Evolutionary conservation across 2,797 vertebrate genomes (phyloP), one percentile per base, ranked within the genome.

Genomic region (Mico argentatus): DNA sequence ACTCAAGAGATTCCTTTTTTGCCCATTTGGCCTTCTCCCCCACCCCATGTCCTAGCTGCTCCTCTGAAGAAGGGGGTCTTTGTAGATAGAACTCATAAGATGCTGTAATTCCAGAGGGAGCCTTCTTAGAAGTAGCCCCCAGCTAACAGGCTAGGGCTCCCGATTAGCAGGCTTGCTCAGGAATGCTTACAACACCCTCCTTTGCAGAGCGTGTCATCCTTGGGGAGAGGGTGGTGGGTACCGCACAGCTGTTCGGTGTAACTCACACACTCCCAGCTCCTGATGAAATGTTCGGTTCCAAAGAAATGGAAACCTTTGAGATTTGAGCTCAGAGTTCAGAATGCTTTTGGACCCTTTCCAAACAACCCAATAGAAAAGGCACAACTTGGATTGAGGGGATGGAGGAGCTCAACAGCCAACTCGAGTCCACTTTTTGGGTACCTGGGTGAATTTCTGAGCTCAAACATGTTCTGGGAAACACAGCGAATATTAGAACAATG

Each of bases 141-240:
- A 92, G 98, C 98, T 98, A 97, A 92, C 14, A 81, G 98, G 97
- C 97, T 89, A 95, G 98, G 98, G 97, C 97, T 98, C 97, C 96
- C 98, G 97, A 98, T 98, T 98, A 98, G 98, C 98, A 98, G 97
- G 98, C 96, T 97, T 30, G 93, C 41, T 98, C 97, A 98, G 98
- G 98, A 99, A 99, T 99, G 98, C 97, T 98, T 97, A 95, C 97
- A 98, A 98, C 98, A 98, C 98, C 98, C 98, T 98, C 98, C 97
- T 98, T 92, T 96, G 95, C 96, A 94, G 98, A 94, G 76, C 98
- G 84, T 97, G 97, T 98, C 97, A 96, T 99, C 98, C 98, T 98
- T 97, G 87, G 98, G 98, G 99, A 99, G 95, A 98, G 98, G 99
- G 98, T 98, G 98, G 98, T 97, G 98, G 98, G 98, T 96, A 98